Evolutionary conservation across 2,113 vertebrate genomes (phyloP), one percentile per base, ranked within the genome.

Genomic region (Stictonetta naevosa): DNA sequence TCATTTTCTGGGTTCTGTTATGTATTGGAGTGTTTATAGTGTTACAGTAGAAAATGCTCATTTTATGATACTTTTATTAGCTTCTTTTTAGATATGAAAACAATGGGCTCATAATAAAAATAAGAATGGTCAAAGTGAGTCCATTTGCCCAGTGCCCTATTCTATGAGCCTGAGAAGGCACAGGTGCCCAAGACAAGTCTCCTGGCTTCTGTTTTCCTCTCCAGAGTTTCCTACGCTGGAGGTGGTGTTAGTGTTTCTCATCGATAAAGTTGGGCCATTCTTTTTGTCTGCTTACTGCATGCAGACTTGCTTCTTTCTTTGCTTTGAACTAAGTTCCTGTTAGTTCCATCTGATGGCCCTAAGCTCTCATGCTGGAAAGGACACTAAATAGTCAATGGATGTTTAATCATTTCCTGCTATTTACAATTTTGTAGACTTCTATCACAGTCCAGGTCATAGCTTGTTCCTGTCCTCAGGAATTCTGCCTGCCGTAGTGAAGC

Each of bases 381-480:
- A 21, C 1, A 0, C 26, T 73, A 23, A 16, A 44, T 38, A 5
- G 28, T 71, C 22, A 52, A 46, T 34, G 17, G 44, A 15, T 16
- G 8, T n/a, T 64, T 58, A 26, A 44, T 67, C 2, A 0, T 53
- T 88, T 66, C 59, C 46, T 34, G 16, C 44, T 25, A 10, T 13
- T 33, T 75, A 23, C 3, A 1, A 7, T 58, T 83, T 64, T 64
- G 42, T 38, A 52, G 42, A n/a, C 28, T 12, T 26, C 33, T 38
- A 2, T 64, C 13, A 18, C 29, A 64, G 77, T 34, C 0, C 0
- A 21, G 48, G 17, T 13, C 0, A 0, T 14, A n/a, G 63, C 20
- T 64, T 31, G 10, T 77, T 76, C 72, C 64, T 20, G 33, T 40
- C 23, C 58, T 77, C 50, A 50, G 58, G 84, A 58, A 36, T 38